Evolutionary conservation across 2,113 vertebrate species (phyloP).

Genomic region (Scopus umbretta): DNA sequence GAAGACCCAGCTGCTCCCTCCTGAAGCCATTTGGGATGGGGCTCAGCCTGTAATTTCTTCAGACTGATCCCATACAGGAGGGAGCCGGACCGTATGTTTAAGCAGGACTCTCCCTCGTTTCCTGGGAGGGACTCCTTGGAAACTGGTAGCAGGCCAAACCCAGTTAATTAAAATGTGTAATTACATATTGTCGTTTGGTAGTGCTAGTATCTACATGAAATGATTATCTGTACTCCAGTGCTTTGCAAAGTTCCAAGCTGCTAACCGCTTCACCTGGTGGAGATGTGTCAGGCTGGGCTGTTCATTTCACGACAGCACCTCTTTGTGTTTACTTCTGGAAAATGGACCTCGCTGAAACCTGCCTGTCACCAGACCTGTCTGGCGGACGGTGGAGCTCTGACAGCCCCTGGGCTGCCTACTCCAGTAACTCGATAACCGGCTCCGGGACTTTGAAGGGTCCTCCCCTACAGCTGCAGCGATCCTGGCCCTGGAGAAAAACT

Average conservation of each 20-base stretch:
- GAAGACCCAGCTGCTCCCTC: neutral
- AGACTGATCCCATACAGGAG: neutral
- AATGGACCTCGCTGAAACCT: neutral
- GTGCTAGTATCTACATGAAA: neutral
- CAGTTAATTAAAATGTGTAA: neutral
- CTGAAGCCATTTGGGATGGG: neutral
- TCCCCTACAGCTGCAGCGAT: neutral
- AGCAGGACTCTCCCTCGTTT: neutral
- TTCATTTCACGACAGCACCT: neutral
- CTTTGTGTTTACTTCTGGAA: neutral
- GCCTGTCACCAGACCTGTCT: neutral
- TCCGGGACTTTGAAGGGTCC: neutral
- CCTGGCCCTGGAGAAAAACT: neutral
- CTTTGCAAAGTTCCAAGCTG: neutral
- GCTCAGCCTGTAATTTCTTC: neutral
- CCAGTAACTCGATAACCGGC: fast-evolving
- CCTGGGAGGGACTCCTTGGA: neutral
- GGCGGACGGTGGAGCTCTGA: fast-evolving
- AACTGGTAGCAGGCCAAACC: neutral
- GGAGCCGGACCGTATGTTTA: neutral
- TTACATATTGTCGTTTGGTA: neutral
- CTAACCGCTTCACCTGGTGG: neutral
- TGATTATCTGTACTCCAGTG: neutral
- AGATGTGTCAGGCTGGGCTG: neutral
- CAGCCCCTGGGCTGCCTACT: neutral